Evolutionary conservation across 2,888 invertebrate genomes (phyloP).

Genomic region (Myopa testacea): DNA sequence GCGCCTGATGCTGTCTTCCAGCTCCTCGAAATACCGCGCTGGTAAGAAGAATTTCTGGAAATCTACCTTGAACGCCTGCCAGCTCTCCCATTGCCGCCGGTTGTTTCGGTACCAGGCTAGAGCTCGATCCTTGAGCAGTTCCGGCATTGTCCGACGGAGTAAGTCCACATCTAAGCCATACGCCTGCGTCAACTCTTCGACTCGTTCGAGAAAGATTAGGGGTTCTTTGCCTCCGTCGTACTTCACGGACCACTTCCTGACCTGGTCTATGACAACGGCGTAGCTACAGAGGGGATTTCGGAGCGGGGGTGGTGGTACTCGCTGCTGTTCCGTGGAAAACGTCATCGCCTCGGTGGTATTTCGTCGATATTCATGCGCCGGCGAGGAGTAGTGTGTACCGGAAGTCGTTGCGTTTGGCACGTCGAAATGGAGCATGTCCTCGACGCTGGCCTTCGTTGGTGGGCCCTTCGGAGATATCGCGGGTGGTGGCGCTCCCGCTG

Average conservation of each 20-base stretch:
- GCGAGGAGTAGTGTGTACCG: no score
- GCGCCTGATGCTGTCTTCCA: slow-evolving; percentile 26
- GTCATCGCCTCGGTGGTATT: not conserved
- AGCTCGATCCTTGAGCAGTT: slow-evolving; percentile 5
- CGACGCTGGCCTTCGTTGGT: no score
- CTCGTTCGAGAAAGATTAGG: not conserved
- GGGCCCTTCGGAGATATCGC: not conserved
- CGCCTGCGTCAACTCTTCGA: slow-evolving; percentile 26
- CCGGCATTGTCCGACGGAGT: slow-evolving; percentile 24
- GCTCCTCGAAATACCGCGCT: slow-evolving; percentile 11
- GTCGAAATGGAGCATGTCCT: no score
- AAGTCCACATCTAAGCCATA: not conserved
- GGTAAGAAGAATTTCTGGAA: slow-evolving; percentile 17
- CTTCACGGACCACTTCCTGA: slow-evolving; percentile 4
- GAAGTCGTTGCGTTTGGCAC: no score
- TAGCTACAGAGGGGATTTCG: not conserved
- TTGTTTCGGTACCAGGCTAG: slow-evolving; percentile 30
- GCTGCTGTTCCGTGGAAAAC: no score
- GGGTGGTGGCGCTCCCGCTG: not conserved
- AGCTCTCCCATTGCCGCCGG: not conserved
- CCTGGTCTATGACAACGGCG: slow-evolving; percentile 3
- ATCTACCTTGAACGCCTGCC: slow-evolving; percentile 21
- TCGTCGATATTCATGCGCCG: no score
- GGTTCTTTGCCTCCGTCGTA: slow-evolving; percentile 21
- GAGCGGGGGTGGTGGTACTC: no score